Percentiles rank a stretch among this genome's conserved stretches.
Evolutionary conservation across 2,113 vertebrate species (phyloP).

Genomic region (Furnarius figulus): DNA sequence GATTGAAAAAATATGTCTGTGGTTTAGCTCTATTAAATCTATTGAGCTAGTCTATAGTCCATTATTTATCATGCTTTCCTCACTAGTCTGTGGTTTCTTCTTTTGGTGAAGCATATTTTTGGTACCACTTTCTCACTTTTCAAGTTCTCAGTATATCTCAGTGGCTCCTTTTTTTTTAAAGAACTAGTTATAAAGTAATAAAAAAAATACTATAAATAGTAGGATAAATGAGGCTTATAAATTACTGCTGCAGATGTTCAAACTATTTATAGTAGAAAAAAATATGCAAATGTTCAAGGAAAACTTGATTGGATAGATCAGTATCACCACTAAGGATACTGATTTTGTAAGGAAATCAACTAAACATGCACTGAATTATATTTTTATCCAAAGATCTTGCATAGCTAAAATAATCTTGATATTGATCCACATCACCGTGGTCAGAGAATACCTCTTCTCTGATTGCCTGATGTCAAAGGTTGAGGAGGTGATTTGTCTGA

Average conservation of each 20-base stretch:
- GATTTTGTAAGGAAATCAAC: slow-evolving; percentile 37
- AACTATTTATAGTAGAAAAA: slow-evolving; percentile 55
- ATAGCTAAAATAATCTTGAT: background rate
- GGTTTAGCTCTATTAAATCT: background rate
- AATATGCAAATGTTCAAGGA: slow-evolving; percentile 49
- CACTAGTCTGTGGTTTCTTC: background rate
- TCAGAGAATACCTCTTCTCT: background rate
- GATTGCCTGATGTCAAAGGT: background rate
- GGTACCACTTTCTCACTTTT: background rate
- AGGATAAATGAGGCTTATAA: background rate
- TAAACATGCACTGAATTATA: slow-evolving; percentile 13
- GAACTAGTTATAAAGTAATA: background rate
- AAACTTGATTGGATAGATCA: slow-evolving; percentile 53
- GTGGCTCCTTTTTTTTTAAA: background rate
- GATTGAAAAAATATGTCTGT: background rate
- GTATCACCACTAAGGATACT: slow-evolving; percentile 9
- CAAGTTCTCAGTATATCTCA: background rate
- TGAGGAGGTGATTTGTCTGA: background rate
- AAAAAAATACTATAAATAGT: slow-evolving; percentile 46
- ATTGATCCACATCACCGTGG: background rate
- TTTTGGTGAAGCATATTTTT: background rate
- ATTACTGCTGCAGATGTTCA: slow-evolving; percentile 54
- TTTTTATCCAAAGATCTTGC: background rate
- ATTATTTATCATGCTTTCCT: background rate
- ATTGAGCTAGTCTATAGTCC: background rate